Evolutionary conservation across 2,888 invertebrate genomes (phyloP).

Genomic region (Tanypteryx hageni): DNA sequence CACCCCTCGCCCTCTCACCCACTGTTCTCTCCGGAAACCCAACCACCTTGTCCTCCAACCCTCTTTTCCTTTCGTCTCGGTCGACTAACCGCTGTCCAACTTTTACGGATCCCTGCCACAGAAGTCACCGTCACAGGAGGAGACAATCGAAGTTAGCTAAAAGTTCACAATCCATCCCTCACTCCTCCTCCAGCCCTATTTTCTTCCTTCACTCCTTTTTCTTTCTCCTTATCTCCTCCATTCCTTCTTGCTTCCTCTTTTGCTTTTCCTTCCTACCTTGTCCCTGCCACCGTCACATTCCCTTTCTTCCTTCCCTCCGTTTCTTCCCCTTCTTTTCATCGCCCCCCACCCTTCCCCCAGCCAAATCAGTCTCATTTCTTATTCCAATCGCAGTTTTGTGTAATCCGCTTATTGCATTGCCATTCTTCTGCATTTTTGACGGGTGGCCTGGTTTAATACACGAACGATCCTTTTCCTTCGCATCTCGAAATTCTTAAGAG

Average conservation of each 20-base stretch:
- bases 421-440: not conserved
- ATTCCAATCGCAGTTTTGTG: not conserved
- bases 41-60: slow-evolving; percentile 31
- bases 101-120: slow-evolving; percentile 42
- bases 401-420: not conserved
- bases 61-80: not conserved
- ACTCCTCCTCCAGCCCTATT: not conserved
- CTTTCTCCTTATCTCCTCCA: not conserved
- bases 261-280: not conserved
- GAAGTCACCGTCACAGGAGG: slow-evolving; percentile 10
- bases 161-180: slow-evolving; percentile 1
- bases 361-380: not conserved
- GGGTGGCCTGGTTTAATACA: no score
- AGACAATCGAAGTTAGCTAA: slow-evolving; percentile 27
- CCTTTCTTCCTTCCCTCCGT: not conserved
- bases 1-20: not conserved
- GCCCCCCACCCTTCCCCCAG: not conserved
- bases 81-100: slow-evolving; percentile 41
- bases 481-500: no score
- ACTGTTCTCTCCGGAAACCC: not conserved
- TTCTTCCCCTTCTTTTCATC: not conserved
- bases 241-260: not conserved
- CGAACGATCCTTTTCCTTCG: no score
- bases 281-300: not conserved
- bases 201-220: not conserved